Base-by-base conservation (phyloP, 2,888 invertebrate species). In the Agrotis ipsilon region DNA sequence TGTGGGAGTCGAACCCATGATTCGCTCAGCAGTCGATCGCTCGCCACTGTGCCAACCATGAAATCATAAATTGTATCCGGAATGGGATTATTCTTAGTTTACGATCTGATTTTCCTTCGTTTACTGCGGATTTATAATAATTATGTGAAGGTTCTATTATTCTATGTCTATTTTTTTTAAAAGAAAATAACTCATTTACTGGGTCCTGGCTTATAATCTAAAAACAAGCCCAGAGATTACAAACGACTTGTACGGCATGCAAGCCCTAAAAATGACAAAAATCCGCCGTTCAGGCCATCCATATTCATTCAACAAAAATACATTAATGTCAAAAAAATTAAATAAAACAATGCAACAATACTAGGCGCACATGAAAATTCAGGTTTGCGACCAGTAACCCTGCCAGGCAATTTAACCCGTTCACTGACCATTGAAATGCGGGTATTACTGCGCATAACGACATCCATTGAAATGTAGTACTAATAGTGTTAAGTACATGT, bases 361-460 rank as follows among this genome's bases (percentile, higher is more conserved):
- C 13, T 43, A 19, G 18, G 7, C 1, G 39, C 24, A 2, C 16
- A 48, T 18, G 5, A 58, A 49, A 62, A 72, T 16, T 21, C 6
- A 13, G 19, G 16, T 16, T 24, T 21, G 9, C 32, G n/a, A 48
- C 32, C 11, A n/a, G 49, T 72, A 80, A 24, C 78, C 82, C 73
- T 82, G 59, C 11, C 21, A 52, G 58, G 61, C 65, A 52, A 77
- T 81, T 81, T 66, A 81, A 65, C 64, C 69, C 68, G 61, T 70
- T 52, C 69, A 48, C 55, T 78, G 69, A 59, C 73, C 73, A 80
- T 67, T 78, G 73, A 63, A 81, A 65, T 70, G 65, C 60, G 69
- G 62, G 70, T 65, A 70, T 82, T 68, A 68, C 59, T 24, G 67
- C 43, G 51, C 58, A 63, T 61, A 73, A 70, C 66, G 68, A 58